Percentiles rank a stretch among this genome's conserved stretches.
Evolutionary conservation across 1,140 invertebrate species (phyloP).

Genomic region (Platyscapa corneri): DNA sequence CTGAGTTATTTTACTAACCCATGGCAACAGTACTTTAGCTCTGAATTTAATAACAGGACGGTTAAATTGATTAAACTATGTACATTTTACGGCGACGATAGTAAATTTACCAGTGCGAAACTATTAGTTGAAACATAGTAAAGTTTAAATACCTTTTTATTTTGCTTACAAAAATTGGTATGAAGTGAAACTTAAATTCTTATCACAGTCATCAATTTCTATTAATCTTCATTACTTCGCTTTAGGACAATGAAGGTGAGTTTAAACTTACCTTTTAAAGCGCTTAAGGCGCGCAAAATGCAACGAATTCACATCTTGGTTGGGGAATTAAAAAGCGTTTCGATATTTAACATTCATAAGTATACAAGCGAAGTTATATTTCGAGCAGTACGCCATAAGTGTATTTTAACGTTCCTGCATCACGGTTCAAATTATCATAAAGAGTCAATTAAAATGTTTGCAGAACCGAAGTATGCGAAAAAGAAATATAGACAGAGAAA

Average conservation of each 20-base stretch:
- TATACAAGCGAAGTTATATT: neutral
- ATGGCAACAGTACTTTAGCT: neutral
- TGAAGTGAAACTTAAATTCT: neutral
- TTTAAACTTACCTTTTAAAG: neutral
- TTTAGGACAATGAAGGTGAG: neutral
- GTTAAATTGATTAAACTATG: neutral
- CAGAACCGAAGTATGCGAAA: neutral
- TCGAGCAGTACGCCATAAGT: neutral
- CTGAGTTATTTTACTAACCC: neutral
- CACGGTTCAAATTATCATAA: constrained; percentile 27
- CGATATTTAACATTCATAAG: neutral
- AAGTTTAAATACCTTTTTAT: too few species aligned
- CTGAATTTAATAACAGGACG: neutral
- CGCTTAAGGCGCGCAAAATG: neutral
- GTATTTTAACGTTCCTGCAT: neutral
- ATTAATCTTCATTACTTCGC: neutral
- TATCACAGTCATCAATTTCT: neutral
- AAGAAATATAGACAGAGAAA: neutral
- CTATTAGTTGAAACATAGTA: too few species aligned
- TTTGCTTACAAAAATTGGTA: too few species aligned
- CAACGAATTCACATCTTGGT: neutral
- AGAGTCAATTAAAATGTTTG: constrained; percentile 46
- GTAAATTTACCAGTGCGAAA: too few species aligned
- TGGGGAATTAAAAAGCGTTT: neutral
- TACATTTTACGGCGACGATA: neutral